phyloP scores from a whole-genome alignment of 1,140 invertebrate genomes.

The Psix sp. region DNA sequence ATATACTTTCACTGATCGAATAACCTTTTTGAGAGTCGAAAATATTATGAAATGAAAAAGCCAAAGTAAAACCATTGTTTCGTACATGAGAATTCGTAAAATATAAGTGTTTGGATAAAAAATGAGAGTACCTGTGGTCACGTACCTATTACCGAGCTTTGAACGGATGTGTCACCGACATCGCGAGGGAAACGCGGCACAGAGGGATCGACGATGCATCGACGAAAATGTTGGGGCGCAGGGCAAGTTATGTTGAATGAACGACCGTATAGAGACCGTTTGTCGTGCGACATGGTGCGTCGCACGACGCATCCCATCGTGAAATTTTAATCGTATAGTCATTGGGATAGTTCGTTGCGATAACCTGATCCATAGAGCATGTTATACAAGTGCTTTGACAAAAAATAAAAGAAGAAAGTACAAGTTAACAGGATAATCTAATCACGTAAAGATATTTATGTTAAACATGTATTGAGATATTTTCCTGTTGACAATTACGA shows the following conservation, averaged over 20 bases:
- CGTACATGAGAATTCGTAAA: conserved; percentile 58
- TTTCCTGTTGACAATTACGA: no score
- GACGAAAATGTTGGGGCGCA: conserved; percentile 40
- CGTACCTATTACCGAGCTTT: conserved; percentile 69
- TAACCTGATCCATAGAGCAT: conserved; percentile 66
- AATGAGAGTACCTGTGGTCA: conserved; percentile 70
- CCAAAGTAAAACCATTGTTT: conserved; percentile 23
- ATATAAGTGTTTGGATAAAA: conserved; percentile 71
- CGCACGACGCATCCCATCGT: conserved; percentile 63
- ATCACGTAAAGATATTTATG: conserved; percentile 29
- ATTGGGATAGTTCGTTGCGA: conserved; percentile 71
- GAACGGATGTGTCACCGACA: conserved; percentile 37
- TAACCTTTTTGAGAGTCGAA: no score
- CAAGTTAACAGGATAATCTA: no score
- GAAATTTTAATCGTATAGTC: conserved; percentile 64
- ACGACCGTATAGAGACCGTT: conserved; percentile 66
- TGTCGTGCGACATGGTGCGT: conserved; percentile 58
- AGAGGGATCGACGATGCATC: conserved; percentile 43
- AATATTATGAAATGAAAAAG: conserved; percentile 3
- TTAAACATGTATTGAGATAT: conserved; percentile 52
- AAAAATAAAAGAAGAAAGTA: conserved; percentile 22
- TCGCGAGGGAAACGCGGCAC: conserved; percentile 24
- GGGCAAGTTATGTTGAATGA: conserved; percentile 58
- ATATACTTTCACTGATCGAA: no score
- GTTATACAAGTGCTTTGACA: conserved; percentile 59